Base-by-base conservation (phyloP, 2,113 vertebrate species). In the Cacatua alba region DNA sequence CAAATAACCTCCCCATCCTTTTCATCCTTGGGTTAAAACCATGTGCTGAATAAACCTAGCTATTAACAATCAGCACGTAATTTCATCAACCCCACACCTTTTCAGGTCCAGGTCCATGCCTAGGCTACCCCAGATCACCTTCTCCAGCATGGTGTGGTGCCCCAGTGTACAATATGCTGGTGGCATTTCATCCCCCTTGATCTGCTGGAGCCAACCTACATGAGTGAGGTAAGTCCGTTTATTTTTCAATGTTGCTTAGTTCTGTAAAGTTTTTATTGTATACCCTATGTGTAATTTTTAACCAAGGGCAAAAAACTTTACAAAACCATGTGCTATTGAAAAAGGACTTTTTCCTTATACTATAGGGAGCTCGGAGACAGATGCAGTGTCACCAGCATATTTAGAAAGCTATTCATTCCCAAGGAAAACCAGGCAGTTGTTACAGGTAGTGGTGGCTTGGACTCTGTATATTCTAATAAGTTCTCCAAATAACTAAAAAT, bases 201-300 rank as follows among this genome's bases (percentile, higher is more conserved):
- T 92, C 69, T 95, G 68, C 79, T 94, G 89, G 91, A 96, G 78
- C 78, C 91, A 89, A 68, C 60, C 62, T 78, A 39, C 75, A 64
- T 63, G n/a, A 80, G 49, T 90, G 76, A 97, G 92, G 82, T 92
- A 92, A 88, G 85, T 91, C 95, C 91, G 6, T 71, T 41, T 75
- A 74, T 91, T 94, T 97, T 95, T 94, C 89, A 95, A 82, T 96
- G 92, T 95, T 97, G 82, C 97, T 95, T 92, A 96, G 97, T 94
- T 97, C 95, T 97, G 94, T 96, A 83, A 97, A 97, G 91, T 97
- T 97, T 94, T 96, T 95, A 16, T 78, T 92, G 35, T 80, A 43
- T 78, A 94, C 89, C 89, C 87, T 89, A 29, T 57, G 10, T 71
- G 37, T 86, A 52, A 88, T 48, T 91, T 97, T 92, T 75, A 83